phyloP scores from a whole-genome alignment of 2,113 vertebrate species.

The Lophochroa leadbeateri region DNA sequence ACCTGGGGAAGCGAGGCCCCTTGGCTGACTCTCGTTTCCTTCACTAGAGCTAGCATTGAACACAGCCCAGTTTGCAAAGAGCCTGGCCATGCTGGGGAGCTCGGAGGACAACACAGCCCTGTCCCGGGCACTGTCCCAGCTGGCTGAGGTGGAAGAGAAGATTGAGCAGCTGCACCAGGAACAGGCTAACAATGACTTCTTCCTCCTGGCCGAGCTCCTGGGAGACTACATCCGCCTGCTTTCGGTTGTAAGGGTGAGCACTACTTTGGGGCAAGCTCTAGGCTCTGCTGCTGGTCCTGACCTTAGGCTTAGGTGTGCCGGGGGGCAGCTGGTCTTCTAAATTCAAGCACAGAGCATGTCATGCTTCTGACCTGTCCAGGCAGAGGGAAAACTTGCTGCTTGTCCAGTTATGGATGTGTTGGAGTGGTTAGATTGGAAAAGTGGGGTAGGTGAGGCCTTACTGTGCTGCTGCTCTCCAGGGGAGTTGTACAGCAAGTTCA shows the following conservation, averaged over 20 bases:
- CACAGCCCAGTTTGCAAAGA: slow-evolving; percentile 94
- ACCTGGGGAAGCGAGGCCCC: neutral
- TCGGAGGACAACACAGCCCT: slow-evolving; percentile 97
- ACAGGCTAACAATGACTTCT: slow-evolving; percentile 92
- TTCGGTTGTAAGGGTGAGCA: slow-evolving; percentile 86
- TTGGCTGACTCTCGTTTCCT: neutral
- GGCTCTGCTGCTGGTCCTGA: neutral
- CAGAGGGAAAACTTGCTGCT: neutral
- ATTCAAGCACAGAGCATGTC: neutral
- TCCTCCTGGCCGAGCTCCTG: slow-evolving; percentile 89
- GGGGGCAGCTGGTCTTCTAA: neutral
- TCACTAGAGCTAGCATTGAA: slow-evolving; percentile 83
- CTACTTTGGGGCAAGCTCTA: neutral
- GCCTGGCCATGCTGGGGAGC: slow-evolving; percentile 95
- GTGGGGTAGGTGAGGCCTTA: neutral
- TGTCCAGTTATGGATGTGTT: neutral
- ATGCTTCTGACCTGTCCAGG: neutral
- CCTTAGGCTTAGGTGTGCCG: neutral
- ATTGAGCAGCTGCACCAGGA: slow-evolving; percentile 95
- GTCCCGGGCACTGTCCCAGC: slow-evolving; percentile 92
- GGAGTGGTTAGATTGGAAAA: neutral
- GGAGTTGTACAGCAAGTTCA: neutral
- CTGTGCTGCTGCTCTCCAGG: neutral
- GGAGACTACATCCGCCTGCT: slow-evolving; percentile 95
- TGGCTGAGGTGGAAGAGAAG: slow-evolving; percentile 97